Conservation (phyloP, 2,797 vertebrate species). For the Mastacembelus armatus region DNA sequence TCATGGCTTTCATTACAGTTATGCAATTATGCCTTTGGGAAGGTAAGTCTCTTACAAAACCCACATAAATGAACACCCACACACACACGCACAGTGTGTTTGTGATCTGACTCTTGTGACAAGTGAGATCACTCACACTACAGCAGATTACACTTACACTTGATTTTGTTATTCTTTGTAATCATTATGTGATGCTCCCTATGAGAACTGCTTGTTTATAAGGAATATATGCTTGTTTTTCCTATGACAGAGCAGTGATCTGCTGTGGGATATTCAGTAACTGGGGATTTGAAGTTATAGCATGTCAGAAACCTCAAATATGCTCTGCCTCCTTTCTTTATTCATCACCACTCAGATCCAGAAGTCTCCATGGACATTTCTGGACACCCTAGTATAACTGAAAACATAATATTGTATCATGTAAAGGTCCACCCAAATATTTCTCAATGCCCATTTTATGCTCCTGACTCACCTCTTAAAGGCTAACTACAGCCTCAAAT, state of each 20-base stretch:
- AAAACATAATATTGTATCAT: too few species aligned
- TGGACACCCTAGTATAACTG: too few species aligned
- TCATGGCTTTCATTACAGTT: slow-evolving; percentile 8
- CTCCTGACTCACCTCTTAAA: too few species aligned
- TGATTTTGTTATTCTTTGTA: slow-evolving; percentile 10
- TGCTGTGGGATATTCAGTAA: background rate
- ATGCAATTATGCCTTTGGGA: slow-evolving; percentile 11
- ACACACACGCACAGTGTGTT: background rate
- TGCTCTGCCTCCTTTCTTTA: background rate
- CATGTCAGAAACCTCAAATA: background rate
- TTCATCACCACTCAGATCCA: too few species aligned
- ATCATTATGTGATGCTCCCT: background rate
- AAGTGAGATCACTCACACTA: slow-evolving; percentile 20
- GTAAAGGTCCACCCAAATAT: too few species aligned
- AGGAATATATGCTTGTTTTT: slow-evolving; percentile 1
- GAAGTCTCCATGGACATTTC: too few species aligned
- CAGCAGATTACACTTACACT: slow-evolving; percentile 6
- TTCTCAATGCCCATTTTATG: too few species aligned
- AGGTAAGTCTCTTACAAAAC: background rate
- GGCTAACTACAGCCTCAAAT: too few species aligned
- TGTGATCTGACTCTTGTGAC: slow-evolving; percentile 28
- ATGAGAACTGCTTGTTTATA: background rate
- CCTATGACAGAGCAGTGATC: background rate
- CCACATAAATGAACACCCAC: background rate
- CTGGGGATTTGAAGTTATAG: background rate